Conservation (phyloP, 2,888 invertebrate species). For the Tetragnatha montana region DNA sequence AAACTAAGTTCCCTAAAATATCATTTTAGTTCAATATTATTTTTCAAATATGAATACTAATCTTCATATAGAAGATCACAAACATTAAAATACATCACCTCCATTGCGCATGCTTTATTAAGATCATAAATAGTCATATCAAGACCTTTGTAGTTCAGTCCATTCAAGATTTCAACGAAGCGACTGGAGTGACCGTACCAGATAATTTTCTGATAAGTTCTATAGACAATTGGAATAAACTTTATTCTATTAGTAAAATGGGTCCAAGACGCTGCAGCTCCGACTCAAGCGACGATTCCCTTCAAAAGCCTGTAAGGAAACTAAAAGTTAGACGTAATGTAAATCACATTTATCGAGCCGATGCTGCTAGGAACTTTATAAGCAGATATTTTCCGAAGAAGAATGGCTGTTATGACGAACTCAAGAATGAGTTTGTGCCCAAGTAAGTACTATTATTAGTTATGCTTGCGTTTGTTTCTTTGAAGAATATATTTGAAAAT, state of each 20-base stretch:
- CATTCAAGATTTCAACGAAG: no score
- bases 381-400: slow-evolving; percentile 26
- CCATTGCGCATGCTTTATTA: no score
- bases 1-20: no score
- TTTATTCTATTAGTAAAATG: neutral
- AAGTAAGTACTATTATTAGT: neutral
- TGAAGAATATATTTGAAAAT: neutral
- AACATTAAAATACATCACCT: no score
- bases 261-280: neutral
- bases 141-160: no score
- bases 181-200: no score
- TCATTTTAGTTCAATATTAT: no score
- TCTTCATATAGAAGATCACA: no score
- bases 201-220: no score
- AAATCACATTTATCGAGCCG: neutral
- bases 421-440: neutral
- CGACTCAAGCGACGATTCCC: neutral
- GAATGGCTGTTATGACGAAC: neutral
- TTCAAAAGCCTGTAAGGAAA: neutral
- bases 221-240: no score
- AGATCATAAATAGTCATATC: no score
- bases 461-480: neutral
- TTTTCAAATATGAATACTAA: no score
- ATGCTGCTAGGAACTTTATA: slow-evolving; percentile 4
- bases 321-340: neutral